These are phyloP conservation scores for Helicoverpa armigera DNA, from an alignment of 1,140 invertebrate genomes.

Conservation along the genomic window DNA sequence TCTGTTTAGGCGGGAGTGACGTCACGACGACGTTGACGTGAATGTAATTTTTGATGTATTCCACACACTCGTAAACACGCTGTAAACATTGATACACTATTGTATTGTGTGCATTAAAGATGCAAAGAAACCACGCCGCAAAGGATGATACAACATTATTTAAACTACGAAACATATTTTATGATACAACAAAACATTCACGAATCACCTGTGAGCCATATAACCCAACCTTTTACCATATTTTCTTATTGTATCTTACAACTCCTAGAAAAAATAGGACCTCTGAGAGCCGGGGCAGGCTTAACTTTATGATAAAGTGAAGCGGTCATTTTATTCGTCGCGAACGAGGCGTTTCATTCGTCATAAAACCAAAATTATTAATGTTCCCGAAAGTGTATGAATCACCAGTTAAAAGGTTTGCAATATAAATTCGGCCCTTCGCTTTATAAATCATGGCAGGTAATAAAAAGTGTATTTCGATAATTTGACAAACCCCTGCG, in stretches of 20 bases:
- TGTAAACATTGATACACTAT: too few species aligned
- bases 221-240: constrained; percentile 40
- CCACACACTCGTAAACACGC: too few species aligned
- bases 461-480: constrained; percentile 43
- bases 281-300: constrained; percentile 11
- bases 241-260: constrained; percentile 43
- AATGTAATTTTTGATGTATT: too few species aligned
- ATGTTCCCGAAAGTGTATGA: constrained; percentile 45
- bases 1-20: too few species aligned
- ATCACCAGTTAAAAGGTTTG: constrained; percentile 48
- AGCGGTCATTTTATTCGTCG: constrained; percentile 34
- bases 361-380: constrained; percentile 42
- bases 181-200: constrained; percentile 22
- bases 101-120: too few species aligned
- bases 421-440: constrained; percentile 43
- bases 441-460: constrained; percentile 35
- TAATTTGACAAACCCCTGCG: constrained; percentile 42
- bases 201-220: constrained; percentile 37
- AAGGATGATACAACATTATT: constrained; percentile 24
- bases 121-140: not conserved
- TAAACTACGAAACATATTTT: constrained; percentile 28
- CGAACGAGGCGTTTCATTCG: constrained; percentile 32
- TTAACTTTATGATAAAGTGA: constrained; percentile 39
- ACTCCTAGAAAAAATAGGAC: constrained; percentile 36
- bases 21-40: too few species aligned